phyloP scores from a whole-genome alignment of 2,797 vertebrate genomes.

The Mormyrops attenuatus region DNA sequence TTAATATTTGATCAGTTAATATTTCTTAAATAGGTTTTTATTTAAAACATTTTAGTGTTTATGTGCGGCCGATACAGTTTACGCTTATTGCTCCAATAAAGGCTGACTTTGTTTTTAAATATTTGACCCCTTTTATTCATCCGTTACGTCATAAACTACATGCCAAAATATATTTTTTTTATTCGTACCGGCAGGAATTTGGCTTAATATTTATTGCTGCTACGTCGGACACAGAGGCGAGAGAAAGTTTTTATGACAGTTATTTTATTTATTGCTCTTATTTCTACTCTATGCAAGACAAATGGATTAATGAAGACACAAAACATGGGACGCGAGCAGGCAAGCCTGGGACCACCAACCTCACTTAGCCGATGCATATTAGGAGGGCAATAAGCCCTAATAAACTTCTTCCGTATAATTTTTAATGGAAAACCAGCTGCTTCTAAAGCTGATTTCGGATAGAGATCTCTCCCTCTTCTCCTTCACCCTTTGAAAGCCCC shows the following conservation, averaged over 20 bases:
- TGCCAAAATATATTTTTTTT: neutral
- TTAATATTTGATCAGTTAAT: neutral
- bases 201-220: neutral
- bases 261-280: constrained; percentile 17
- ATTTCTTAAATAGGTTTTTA: neutral
- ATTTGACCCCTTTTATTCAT: neutral
- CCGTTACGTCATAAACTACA: neutral
- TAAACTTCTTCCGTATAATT: constrained; percentile 70
- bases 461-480: constrained; percentile 60
- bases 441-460: constrained; percentile 61
- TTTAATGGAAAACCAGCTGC: constrained; percentile 65
- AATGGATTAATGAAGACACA: constrained; percentile 39
- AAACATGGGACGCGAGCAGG: constrained; percentile 23
- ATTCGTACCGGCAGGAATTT: neutral
- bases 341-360: constrained; percentile 65
- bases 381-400: constrained; percentile 62
- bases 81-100: neutral
- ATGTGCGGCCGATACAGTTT: neutral
- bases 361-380: constrained; percentile 50
- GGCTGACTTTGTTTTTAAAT: neutral
- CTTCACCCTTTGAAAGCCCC: constrained; percentile 60
- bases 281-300: constrained; percentile 17
- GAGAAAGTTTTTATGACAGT: neutral
- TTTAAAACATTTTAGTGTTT: neutral
- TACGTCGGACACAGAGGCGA: neutral